A percentile compares a stretch with the other conserved stretches of the same genome.
These are phyloP conservation scores for Rhynchotus rufescens DNA, from an alignment of 2,797 vertebrate genomes.

Conservation along the genomic window DNA sequence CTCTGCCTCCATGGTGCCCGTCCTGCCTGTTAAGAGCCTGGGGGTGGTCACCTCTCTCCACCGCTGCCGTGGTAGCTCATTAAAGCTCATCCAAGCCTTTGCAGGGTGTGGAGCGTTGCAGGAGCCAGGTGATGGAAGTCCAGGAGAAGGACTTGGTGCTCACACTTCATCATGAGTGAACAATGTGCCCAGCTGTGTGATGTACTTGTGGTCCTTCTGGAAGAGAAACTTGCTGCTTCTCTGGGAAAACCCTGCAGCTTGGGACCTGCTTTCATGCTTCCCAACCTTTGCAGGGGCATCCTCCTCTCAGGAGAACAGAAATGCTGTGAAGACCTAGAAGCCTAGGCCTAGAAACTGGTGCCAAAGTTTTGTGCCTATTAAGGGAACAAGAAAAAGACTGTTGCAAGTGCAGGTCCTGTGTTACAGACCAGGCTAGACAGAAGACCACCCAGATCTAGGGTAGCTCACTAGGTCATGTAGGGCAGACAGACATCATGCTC, in stretches of 20 bases:
- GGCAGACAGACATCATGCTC: neutral
- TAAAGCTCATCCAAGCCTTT: neutral
- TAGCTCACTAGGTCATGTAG: neutral
- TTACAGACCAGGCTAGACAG: neutral
- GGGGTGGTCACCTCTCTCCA: rapidly evolving
- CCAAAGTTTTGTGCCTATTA: neutral
- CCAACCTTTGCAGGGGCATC: neutral
- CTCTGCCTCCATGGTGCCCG: neutral
- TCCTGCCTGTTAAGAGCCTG: neutral
- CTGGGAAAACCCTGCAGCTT: neutral
- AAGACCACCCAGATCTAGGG: neutral
- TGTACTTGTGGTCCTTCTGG: neutral
- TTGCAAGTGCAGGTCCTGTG: rapidly evolving
- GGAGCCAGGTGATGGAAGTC: neutral
- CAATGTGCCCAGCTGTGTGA: neutral
- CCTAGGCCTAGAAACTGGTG: neutral
- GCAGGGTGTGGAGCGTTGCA: neutral
- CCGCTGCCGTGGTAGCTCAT: neutral
- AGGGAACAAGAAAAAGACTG: neutral
- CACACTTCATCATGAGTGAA: neutral
- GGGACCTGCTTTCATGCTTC: neutral
- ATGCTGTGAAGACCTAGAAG: neutral
- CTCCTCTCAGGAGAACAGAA: neutral
- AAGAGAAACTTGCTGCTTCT: neutral
- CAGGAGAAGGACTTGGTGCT: neutral